Conservation (phyloP, 2,113 vertebrate species). For the Arothron firmamentum region DNA sequence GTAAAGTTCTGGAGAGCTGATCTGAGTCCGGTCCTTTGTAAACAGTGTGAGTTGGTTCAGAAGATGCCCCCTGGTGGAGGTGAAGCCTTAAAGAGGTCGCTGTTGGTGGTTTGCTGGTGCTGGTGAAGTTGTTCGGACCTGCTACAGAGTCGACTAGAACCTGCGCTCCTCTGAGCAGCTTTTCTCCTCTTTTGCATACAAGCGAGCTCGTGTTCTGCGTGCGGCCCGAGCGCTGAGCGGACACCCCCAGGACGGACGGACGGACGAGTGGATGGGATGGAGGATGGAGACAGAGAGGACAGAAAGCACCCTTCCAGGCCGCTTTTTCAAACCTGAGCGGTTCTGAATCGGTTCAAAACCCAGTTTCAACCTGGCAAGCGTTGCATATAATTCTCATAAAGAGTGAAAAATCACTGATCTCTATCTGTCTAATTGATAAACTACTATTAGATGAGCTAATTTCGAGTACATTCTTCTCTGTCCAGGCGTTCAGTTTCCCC, state of each 20-base stretch:
- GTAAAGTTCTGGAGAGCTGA: slow-evolving; percentile 13
- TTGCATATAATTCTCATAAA: slow-evolving; percentile 64
- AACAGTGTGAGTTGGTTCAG: slow-evolving; percentile 18
- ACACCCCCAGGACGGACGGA: slow-evolving; percentile 18
- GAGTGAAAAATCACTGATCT: slow-evolving; percentile 37
- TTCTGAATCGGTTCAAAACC: slow-evolving; percentile 43
- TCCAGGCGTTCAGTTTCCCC: slow-evolving; percentile 53
- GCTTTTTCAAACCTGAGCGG: slow-evolving; percentile 64
- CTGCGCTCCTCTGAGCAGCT: slow-evolving; percentile 11
- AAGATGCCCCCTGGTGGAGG: slow-evolving; percentile 24
- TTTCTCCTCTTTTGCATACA: slow-evolving; percentile 36
- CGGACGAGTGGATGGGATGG: neutral
- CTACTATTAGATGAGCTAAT: slow-evolving; percentile 36
- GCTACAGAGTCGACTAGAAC: slow-evolving; percentile 21
- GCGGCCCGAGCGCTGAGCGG: slow-evolving; percentile 20
- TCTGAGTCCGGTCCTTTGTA: slow-evolving; percentile 10
- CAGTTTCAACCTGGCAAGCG: slow-evolving; percentile 54
- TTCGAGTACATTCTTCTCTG: slow-evolving; percentile 73
- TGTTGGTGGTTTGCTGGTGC: slow-evolving; percentile 43
- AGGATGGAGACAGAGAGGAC: neutral
- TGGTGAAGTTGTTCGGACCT: slow-evolving; percentile 43
- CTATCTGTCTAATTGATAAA: slow-evolving; percentile 26
- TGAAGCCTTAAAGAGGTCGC: slow-evolving; percentile 16
- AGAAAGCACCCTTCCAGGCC: slow-evolving; percentile 71
- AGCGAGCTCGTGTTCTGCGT: slow-evolving; percentile 8